Base-by-base conservation (phyloP, 2,888 invertebrate genomes). In the Bombylius major region DNA sequence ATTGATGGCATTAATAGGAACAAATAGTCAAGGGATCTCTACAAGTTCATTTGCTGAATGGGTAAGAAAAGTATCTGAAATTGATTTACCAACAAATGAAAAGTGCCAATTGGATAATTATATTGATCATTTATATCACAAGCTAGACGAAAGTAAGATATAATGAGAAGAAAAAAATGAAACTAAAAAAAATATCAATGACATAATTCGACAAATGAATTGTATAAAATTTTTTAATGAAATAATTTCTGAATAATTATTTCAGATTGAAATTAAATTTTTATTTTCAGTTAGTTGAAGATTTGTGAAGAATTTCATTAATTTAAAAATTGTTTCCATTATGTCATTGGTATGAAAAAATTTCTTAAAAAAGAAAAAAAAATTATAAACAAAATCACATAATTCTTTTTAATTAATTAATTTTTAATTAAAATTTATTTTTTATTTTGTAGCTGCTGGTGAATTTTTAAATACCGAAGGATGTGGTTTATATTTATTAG, bases 11-110 rank as follows among this genome's bases (percentile, higher is more conserved):
- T 68, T 89, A 34, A 73, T 82, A 13, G 95, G 93, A 6, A 91
- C 90, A n/a, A 97, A 97, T 71, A 90, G 90, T 1, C 97, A 97
- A 76, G 96, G 96, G 5, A 87, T 96, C 55, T 96, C 93, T 5
- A 90, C 94, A 0, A 94, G 92, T 70, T 83, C 94, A 0, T 79
- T 95, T 52, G 86, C 91, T 31, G 81, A 84, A 63, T 97, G 95
- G 94, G 89, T 89, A 5, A 83, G 83, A 64, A 86, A 85, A 64
- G 84, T 87, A 44, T 78, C 84, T 4, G 80, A 82, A 7, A 70
- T 90, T 50, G 76, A 82, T 0, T 71, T 91, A 67, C 76, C 82
- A 0, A 79, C 81, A 14, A 79, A 82, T 42, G 86, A 89, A 62
- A 81, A 82, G 63, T 75, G 80, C 54, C 77, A 82, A 60, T 68